Percentiles rank a stretch among this genome's conserved stretches.
These are phyloP conservation scores for Corydoras sp. DNA, from an alignment of 2,113 vertebrate genomes.

Conservation along the genomic window DNA sequence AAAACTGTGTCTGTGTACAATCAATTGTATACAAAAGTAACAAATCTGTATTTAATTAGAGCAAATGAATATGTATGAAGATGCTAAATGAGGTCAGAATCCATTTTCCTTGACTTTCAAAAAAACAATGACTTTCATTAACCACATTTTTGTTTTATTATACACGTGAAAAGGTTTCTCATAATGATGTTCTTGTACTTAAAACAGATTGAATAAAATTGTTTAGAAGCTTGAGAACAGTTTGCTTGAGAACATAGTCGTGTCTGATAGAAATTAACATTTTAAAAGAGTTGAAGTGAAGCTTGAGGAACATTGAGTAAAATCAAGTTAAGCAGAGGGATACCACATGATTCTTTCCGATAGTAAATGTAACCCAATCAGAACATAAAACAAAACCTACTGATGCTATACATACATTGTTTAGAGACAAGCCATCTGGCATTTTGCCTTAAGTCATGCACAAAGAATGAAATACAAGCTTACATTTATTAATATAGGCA, in stretches of 20 bases:
- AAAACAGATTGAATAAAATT: not conserved
- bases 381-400: not conserved
- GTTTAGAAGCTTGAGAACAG: too few species aligned
- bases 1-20: not conserved
- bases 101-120: too few species aligned
- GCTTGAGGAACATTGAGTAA: not conserved
- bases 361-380: not conserved
- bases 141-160: too few species aligned
- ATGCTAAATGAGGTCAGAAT: slow-evolving; percentile 1
- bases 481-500: not conserved
- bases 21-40: not conserved
- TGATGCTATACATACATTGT: not conserved
- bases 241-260: not conserved
- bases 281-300: not conserved
- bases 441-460: not conserved
- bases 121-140: too few species aligned
- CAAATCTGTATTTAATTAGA: slow-evolving; percentile 19
- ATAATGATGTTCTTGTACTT: too few species aligned
- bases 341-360: slow-evolving; percentile 1
- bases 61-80: slow-evolving; percentile 5
- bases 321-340: slow-evolving; percentile 6
- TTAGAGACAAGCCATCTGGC: not conserved
- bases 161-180: too few species aligned
- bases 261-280: not conserved
- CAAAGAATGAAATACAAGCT: slow-evolving; percentile 3